Evolutionary conservation across 1,140 invertebrate species (phyloP), one percentile per base, ranked within the genome.

Genomic region (Batillaria attramentaria): DNA sequence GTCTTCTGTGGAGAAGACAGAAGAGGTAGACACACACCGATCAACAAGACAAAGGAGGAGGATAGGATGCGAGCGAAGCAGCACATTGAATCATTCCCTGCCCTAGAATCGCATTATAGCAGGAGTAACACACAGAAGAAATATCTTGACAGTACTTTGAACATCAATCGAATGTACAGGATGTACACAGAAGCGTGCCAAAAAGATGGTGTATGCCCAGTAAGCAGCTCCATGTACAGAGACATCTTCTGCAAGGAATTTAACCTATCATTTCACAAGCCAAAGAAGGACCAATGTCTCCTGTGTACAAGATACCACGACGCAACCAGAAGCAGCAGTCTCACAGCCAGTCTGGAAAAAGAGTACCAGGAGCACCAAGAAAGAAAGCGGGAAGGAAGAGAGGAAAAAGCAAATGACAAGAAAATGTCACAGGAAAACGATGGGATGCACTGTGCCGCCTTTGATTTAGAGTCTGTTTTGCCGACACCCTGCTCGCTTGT

Each of bases 231-330:
- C 62, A 76, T 54, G 28, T 82, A 80, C 33, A 70, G 74, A 37
- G n/a, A 65, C 20, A 69, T 83, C 31, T 80, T 83, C 57, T 72
- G 69, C 54, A 41, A 70, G 16, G 79, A 83, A 39, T 83, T 80
- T 41, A 83, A 83, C 46, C 72, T 50, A 20, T 77, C 78, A 31
- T 83, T 83, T 43, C 70, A 78, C 57, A 28, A 8, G 31, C 79
- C 81, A 62, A 78, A 80, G 41, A 78, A 75, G 72, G 78, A 83
- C 39, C 41, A 54, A 16, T 80, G 72, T 37, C 31, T 66, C 5
- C 65, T 66, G 4, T 33, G 65, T 24, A 31, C 35, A 31, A 66
- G 24, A 37, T 66, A 66, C 3, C 65, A 66, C 10, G 57, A 62
- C 18, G 57, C 8, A 13, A 62, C 18, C 18, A 18, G 10, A 28